Conservation (phyloP, 2,113 vertebrate genomes). For the Cygnus buccinator region DNA sequence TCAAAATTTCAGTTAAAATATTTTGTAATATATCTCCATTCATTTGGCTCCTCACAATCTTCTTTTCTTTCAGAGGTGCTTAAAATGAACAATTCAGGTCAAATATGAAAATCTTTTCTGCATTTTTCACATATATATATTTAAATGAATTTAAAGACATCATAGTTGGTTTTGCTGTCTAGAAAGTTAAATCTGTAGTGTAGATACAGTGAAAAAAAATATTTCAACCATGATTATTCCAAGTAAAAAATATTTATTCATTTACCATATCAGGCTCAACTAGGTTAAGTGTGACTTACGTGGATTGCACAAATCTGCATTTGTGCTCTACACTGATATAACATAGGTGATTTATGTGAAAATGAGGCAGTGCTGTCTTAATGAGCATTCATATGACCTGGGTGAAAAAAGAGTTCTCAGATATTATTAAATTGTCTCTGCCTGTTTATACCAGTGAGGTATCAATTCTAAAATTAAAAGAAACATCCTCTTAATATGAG, state of each 20-base stretch:
- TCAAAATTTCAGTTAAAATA: not conserved
- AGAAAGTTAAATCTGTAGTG: not conserved
- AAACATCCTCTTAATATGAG: not conserved
- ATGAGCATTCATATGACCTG: not conserved
- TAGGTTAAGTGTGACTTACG: not conserved
- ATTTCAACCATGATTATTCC: not conserved
- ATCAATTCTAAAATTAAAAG: not conserved
- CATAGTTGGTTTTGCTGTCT: not conserved
- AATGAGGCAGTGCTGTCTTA: not conserved
- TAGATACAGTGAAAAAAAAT: not conserved
- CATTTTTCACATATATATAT: not conserved
- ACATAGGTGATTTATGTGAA: not conserved
- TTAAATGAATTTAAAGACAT: not conserved
- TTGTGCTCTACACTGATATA: not conserved
- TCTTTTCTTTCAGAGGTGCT: not conserved
- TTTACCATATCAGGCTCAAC: not conserved
- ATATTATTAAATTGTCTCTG: not conserved
- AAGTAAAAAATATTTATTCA: not conserved
- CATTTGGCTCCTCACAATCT: not conserved
- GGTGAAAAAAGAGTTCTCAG: not conserved
- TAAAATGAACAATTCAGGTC: not conserved
- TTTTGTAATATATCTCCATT: not conserved
- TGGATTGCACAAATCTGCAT: not conserved
- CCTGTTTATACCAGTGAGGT: not conserved
- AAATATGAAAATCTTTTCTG: not conserved